These are phyloP conservation scores for Caenorhabditis sp. DNA, from an alignment of 2,888 invertebrate genomes.

Conservation along the genomic window DNA sequence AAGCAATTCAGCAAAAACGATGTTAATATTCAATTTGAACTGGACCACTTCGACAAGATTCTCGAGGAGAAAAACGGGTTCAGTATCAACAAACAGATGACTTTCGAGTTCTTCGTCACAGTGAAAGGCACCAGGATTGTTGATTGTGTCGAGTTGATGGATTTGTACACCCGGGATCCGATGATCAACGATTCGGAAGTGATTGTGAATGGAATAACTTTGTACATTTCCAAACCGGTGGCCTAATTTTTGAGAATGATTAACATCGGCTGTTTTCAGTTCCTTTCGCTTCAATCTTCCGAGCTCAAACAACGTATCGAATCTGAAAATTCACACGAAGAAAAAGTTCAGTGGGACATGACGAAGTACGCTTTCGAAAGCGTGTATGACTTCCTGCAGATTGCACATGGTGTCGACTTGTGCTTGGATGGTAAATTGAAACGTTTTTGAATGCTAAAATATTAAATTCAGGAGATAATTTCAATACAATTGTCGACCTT, in stretches of 20 bases:
- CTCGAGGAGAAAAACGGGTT: no score
- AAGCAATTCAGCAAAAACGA: no score
- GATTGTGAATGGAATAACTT: neutral
- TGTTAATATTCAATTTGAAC: no score
- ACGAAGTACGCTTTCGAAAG: neutral
- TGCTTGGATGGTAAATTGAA: neutral
- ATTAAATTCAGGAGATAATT: neutral
- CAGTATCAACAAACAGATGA: neutral
- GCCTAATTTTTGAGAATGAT: neutral
- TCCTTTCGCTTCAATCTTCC: neutral
- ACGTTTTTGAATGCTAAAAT: neutral
- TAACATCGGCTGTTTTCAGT: neutral
- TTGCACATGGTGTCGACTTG: conserved; percentile 1
- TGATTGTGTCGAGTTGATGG: neutral
- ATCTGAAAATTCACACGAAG: no score
- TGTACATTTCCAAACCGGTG: neutral
- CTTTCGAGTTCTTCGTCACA: neutral
- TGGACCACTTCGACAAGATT: no score
- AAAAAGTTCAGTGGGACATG: neutral
- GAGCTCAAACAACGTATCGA: no score
- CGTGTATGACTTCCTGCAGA: neutral
- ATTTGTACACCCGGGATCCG: neutral
- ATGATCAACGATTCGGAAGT: neutral
- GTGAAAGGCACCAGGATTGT: neutral
- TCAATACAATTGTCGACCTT: neutral